Conservation (phyloP, 2,797 vertebrate genomes). For the Eutrigla gurnardus region DNA sequence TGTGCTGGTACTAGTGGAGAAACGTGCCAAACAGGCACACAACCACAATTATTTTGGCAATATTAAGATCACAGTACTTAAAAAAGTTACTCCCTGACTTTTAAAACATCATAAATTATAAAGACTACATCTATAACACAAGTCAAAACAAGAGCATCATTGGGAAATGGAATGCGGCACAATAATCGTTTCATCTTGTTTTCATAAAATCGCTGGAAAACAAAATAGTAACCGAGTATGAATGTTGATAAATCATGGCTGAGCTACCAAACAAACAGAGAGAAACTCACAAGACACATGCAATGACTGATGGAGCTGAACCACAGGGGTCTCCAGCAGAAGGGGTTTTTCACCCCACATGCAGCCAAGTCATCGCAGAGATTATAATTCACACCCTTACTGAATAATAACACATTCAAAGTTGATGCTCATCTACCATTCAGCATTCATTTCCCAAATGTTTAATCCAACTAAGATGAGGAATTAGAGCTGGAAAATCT, state of each 20-base stretch:
- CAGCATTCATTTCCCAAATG: constrained; percentile 71
- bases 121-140: neutral
- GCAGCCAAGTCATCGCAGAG: constrained; percentile 68
- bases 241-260: neutral
- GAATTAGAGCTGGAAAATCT: constrained; percentile 71
- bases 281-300: constrained; percentile 1
- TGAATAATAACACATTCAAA: constrained; percentile 65
- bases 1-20: constrained; percentile 8
- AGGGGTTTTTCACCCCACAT: constrained; percentile 46
- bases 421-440: constrained; percentile 65
- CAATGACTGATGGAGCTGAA: constrained; percentile 36
- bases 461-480: constrained; percentile 77
- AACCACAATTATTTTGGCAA: neutral
- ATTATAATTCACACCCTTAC: constrained; percentile 62
- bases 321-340: constrained; percentile 51
- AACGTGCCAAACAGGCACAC: neutral
- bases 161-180: neutral
- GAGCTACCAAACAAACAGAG: neutral
- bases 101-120: neutral
- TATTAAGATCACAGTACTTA: neutral
- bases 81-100: neutral
- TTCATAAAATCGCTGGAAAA: neutral
- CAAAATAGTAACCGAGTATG: neutral
- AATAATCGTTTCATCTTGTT: neutral
- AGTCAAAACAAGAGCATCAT: neutral